Conservation (phyloP, 2,113 vertebrate species). For the Neogale vison region DNA sequence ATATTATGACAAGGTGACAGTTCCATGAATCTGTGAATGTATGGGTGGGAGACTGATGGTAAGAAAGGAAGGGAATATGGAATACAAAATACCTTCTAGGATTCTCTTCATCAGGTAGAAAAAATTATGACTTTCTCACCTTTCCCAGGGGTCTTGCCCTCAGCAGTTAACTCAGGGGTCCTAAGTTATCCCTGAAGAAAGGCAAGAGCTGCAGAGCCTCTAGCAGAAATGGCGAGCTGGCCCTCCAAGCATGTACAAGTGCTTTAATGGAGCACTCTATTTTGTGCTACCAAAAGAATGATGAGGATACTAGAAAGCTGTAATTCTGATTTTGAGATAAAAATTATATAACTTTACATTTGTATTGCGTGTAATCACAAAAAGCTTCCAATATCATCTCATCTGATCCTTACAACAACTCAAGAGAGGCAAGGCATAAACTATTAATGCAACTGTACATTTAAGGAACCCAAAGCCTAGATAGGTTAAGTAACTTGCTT, state of each 20-base stretch:
- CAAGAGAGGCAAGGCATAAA: neutral
- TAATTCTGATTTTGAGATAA: neutral
- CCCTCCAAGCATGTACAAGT: no score
- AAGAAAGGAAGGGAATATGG: neutral
- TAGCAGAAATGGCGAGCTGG: neutral
- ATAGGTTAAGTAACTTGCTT: neutral
- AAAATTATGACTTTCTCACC: no score
- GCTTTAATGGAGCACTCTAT: neutral
- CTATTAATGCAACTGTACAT: neutral
- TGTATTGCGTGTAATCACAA: neutral
- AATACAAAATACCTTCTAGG: neutral
- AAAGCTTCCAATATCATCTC: neutral
- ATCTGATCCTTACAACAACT: neutral
- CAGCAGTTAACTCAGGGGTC: no score
- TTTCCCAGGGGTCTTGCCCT: neutral
- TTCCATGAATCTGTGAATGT: neutral
- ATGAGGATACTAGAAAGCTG: neutral
- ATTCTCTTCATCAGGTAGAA: neutral
- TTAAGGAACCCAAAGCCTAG: neutral
- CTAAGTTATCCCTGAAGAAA: neutral
- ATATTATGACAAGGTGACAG: neutral
- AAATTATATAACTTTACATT: neutral
- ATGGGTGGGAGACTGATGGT: neutral
- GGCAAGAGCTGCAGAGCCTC: neutral
- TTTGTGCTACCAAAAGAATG: neutral